Evolutionary conservation across 2,113 vertebrate genomes (phyloP), one percentile per base, ranked within the genome.

Genomic region (Scomber japonicus): DNA sequence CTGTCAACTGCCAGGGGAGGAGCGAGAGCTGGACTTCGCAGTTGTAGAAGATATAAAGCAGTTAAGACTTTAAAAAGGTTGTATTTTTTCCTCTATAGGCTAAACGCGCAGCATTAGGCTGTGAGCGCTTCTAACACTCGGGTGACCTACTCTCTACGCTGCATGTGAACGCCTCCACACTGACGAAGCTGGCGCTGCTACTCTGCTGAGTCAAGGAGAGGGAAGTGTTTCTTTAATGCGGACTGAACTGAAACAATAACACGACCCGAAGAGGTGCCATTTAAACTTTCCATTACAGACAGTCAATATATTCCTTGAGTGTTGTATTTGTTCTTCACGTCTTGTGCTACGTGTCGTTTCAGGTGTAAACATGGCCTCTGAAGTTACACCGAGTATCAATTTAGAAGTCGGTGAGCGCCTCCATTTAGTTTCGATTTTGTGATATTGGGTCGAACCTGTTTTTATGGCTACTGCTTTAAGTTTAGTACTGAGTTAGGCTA

Each of bases 351-450:
- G 27, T 82, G 63, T 71, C 27, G 17, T 79, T 74, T 49, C 61
- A 89, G 82, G 66, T 69, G 60, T 10, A 2, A 55, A 3, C 1
- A 93, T 93, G 91, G 71, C 75, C 5, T 78, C 87, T 56, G 61
- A 78, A 54, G 66, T 56, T 17, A 27, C n/a, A 24, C 31, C 57
- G n/a, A 17, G 0, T 19, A 11, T 21, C 10, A 27, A 30, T 45
- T 4, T 88, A 17, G 81, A 74, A 31, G 82, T 90, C 10, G 91
- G 91, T 93, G 69, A 90, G 88, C 14, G 1, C 3, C 4, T 54
- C 30, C 0, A 14, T n/a, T 30, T 56, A 51, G 60, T 88, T 88
- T 75, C 79, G 56, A 60, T 87, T 87, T 60, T 82, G 65, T 51
- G 7, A 40, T 7, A 40, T 40, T 10, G 35, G 6, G 35, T 40